Base-by-base conservation (phyloP, 1,140 invertebrate genomes). In the Oryctes rhinoceros region DNA sequence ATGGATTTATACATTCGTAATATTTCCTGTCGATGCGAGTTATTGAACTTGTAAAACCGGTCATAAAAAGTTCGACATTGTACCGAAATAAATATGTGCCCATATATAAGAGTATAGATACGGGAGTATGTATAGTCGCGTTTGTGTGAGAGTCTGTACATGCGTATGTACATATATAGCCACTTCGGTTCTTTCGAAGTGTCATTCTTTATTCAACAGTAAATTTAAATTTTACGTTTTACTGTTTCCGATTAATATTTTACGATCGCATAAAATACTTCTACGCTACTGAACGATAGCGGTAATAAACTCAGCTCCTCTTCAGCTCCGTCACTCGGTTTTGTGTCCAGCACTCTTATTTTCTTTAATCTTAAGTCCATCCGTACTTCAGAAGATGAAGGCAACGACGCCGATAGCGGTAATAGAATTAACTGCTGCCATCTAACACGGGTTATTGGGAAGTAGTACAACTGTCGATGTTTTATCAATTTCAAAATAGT, bases 191-290 rank as follows among this genome's bases (percentile, higher is more conserved):
- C 65, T 30, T 71, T 24, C 18, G 65, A 71, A 71, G 20, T 71
- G 65, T 71, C 18, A 71, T 71, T 71, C 65, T 71, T 71, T 71
- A 71, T 71, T 71, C 65, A 71, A 71, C 65, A 71, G 65, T 71
- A 71, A 71, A 71, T 71, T 71, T 71, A 71, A 71, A 71, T 71
- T 71, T 71, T 71, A 71, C 65, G 65, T 71, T 71, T 71, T 71
- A 71, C 65, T 71, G 65, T 71, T 71, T 71, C 65, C 65, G 65
- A 71, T 71, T 71, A 71, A 71, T 71, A 71, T 71, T 71, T 71
- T 71, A 71, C 65, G 65, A 71, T 71, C 65, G 65, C 65, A 71
- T 71, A 71, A 71, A 71, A 71, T 71, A 71, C 65, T 71, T 62
- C 35, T 24, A 71, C 65, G 65, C 65, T 71, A 71, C 65, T 71